Evolutionary conservation across 2,797 vertebrate species (phyloP).

Genomic region (Moxostoma hubbsi): DNA sequence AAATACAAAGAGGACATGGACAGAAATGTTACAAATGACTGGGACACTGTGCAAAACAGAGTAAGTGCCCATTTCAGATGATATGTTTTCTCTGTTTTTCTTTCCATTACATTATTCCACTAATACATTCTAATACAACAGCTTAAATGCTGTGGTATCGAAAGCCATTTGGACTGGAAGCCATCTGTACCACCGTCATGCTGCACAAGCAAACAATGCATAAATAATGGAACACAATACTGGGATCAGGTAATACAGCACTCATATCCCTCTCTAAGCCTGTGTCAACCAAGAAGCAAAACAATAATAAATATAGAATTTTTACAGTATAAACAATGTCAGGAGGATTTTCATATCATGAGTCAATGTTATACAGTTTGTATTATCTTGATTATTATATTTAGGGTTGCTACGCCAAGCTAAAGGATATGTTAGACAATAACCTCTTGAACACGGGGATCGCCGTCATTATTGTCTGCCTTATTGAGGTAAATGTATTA

Average conservation of each 20-base stretch:
- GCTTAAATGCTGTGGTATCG: constrained; percentile 74
- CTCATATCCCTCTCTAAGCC: background rate
- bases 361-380: background rate
- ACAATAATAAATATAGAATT: too few species aligned
- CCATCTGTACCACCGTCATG: constrained; percentile 46
- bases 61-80: constrained; percentile 1
- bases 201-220: fast-evolving
- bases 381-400: constrained; percentile 15
- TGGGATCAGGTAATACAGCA: background rate
- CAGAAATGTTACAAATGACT: constrained; percentile 51
- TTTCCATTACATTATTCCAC: background rate
- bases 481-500: constrained; percentile 72
- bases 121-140: constrained; percentile 53
- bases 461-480: constrained; percentile 73
- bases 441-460: constrained; percentile 74
- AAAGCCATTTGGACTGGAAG: constrained; percentile 62
- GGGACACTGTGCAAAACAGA: constrained; percentile 62
- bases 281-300: background rate
- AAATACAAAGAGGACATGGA: fast-evolving
- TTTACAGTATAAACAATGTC: too few species aligned
- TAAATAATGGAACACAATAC: background rate
- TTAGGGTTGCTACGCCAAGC: constrained; percentile 66
- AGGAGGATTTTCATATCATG: too few species aligned
- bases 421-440: constrained; percentile 58
- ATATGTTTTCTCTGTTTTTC: background rate